These are phyloP conservation scores for Apostichopus japonicus DNA, from an alignment of 35 echinoderm and acorn worm genomes.

Conservation along the genomic window DNA sequence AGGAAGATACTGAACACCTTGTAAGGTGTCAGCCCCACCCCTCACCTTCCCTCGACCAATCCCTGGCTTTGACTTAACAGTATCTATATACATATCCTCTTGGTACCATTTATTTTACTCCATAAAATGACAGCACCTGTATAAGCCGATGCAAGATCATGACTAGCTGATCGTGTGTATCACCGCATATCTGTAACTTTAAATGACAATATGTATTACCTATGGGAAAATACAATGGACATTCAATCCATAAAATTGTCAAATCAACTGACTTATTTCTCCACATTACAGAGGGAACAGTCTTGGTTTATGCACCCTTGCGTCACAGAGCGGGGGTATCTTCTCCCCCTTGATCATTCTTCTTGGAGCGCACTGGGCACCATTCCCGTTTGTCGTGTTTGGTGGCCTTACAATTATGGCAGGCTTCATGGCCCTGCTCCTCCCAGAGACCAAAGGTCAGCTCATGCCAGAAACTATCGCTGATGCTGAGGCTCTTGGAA, in stretches of 20 bases:
- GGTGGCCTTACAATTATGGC: slow-evolving; percentile 27
- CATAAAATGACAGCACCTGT: no score
- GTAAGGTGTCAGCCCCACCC: no score
- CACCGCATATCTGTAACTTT: no score
- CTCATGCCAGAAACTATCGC: slow-evolving; percentile 40
- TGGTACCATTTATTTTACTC: no score
- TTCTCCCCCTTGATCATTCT: slow-evolving; percentile 32
- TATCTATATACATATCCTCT: no score
- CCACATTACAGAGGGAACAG: neutral
- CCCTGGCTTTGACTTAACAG: no score
- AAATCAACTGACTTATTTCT: no score
- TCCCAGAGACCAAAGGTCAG: slow-evolving; percentile 46
- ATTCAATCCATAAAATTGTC: neutral
- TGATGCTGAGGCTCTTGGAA: slow-evolving; percentile 44
- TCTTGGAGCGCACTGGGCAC: slow-evolving; percentile 1
- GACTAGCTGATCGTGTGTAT: no score
- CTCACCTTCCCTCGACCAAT: no score
- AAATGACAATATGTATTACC: neutral
- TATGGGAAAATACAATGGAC: neutral
- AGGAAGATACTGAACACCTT: no score
- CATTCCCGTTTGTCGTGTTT: slow-evolving; percentile 38
- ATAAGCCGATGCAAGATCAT: no score
- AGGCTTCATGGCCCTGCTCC: slow-evolving; percentile 16
- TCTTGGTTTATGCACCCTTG: slow-evolving; percentile 33
- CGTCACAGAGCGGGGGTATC: slow-evolving; percentile 33